Conservation (phyloP, 53 echinoderm and acorn worm species). For the Paelopatides confundens region DNA sequence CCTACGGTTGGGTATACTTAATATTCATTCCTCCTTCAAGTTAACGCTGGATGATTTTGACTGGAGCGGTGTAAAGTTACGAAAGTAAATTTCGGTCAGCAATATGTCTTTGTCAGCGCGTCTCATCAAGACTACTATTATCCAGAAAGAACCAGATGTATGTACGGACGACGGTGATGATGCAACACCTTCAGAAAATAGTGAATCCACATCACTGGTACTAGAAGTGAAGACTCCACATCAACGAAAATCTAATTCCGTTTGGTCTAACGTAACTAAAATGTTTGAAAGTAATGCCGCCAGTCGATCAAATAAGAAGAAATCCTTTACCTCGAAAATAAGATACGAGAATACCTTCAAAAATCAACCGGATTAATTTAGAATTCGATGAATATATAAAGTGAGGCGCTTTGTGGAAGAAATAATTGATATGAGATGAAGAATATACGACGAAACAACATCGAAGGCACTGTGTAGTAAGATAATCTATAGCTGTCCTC, state of each 20-base stretch:
- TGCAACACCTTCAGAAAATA: slow-evolving; percentile 60
- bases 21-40: too few relatives aligned
- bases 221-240: not conserved
- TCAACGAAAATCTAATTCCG: slow-evolving; percentile 58
- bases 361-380: slow-evolving; percentile 53
- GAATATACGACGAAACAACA: slow-evolving; percentile 61
- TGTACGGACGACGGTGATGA: slow-evolving; percentile 11
- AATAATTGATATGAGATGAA: slow-evolving; percentile 70
- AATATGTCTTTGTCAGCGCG: slow-evolving; percentile 44
- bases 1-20: too few relatives aligned
- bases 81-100: not conserved
- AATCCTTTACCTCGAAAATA: slow-evolving; percentile 50
- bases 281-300: slow-evolving; percentile 28
- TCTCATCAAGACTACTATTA: slow-evolving; percentile 3
- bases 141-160: not conserved
- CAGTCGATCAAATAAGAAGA: slow-evolving; percentile 48
- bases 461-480: slow-evolving; percentile 54
- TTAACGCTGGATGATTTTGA: not conserved
- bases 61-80: too few relatives aligned
- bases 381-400: slow-evolving; percentile 57
- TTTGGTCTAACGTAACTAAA: slow-evolving; percentile 75
- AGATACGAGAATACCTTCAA: slow-evolving; percentile 80
- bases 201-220: slow-evolving; percentile 42
- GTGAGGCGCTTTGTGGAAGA: slow-evolving; percentile 69
- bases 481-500: slow-evolving; percentile 77